A percentile compares a stretch with the other conserved stretches of the same genome.
These are phyloP conservation scores for Ctenosaura bakeri DNA, from an alignment of 2,797 vertebrate species.

Conservation along the genomic window DNA sequence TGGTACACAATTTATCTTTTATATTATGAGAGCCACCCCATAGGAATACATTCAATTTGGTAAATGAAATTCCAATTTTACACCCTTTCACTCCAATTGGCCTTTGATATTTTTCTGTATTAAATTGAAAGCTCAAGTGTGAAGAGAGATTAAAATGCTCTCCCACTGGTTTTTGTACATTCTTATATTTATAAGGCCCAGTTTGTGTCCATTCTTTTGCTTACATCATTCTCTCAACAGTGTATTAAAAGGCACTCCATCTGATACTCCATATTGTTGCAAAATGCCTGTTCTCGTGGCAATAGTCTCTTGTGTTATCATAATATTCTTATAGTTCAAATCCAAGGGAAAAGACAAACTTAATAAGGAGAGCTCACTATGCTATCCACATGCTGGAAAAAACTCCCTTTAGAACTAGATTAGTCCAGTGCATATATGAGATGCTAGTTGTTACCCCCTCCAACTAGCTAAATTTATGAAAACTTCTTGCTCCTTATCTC, in stretches of 20 bases:
- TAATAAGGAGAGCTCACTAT: not conserved
- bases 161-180: constrained; percentile 1
- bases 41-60: constrained; percentile 21
- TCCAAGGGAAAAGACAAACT: not conserved
- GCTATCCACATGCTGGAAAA: not conserved
- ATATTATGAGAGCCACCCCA: not conserved
- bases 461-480: not conserved
- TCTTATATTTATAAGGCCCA: constrained; percentile 27
- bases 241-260: constrained; percentile 33
- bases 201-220: constrained; percentile 33
- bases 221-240: constrained; percentile 6
- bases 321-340: not conserved
- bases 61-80: constrained; percentile 29
- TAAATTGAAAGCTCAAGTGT: constrained; percentile 15
- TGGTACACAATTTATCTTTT: constrained; percentile 12
- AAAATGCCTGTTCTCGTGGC: constrained; percentile 24
- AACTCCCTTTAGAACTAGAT: not conserved
- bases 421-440: not conserved
- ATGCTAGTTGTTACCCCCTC: not conserved
- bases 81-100: constrained; percentile 4
- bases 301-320: constrained; percentile 23
- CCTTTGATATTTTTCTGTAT: constrained; percentile 28
- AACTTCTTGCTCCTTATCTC: not conserved
- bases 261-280: constrained; percentile 34
- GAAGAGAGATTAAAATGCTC: constrained; percentile 19